These are phyloP conservation scores for Bimastos eiseni DNA, from an alignment of 2,888 invertebrate species.

Conservation along the genomic window DNA sequence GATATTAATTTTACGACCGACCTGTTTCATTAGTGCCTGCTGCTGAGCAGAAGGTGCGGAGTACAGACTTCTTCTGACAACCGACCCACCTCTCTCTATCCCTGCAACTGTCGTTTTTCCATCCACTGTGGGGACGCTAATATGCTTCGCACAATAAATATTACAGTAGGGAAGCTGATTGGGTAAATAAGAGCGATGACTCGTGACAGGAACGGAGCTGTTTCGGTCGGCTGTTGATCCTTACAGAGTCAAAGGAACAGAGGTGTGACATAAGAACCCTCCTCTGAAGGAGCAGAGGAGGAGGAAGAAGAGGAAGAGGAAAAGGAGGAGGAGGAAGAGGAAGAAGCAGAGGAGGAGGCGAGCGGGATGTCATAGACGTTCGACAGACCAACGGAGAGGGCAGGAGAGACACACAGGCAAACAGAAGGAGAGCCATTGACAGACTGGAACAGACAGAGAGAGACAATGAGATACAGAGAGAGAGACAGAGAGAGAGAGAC, in stretches of 20 bases:
- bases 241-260: background rate
- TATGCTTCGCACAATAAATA: background rate
- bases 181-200: constrained; percentile 13
- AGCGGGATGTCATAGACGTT: background rate
- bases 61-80: background rate
- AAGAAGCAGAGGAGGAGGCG: background rate
- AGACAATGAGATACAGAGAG: no score
- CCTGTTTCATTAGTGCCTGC: background rate
- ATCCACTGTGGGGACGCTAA: background rate
- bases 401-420: background rate
- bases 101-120: background rate
- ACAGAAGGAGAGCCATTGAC: no score
- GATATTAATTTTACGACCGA: no score
- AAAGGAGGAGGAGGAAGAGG: no score
- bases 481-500: no score
- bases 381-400: background rate
- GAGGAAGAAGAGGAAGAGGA: no score
- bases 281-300: background rate
- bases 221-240: background rate
- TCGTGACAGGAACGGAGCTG: background rate
- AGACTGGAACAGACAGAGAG: no score
- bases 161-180: constrained; percentile 13
- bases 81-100: background rate
- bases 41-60: background rate
- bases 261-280: background rate